Evolutionary conservation across 2,797 vertebrate species (phyloP), one percentile per base, ranked within the genome.

Genomic region (Ataeniobius toweri): DNA sequence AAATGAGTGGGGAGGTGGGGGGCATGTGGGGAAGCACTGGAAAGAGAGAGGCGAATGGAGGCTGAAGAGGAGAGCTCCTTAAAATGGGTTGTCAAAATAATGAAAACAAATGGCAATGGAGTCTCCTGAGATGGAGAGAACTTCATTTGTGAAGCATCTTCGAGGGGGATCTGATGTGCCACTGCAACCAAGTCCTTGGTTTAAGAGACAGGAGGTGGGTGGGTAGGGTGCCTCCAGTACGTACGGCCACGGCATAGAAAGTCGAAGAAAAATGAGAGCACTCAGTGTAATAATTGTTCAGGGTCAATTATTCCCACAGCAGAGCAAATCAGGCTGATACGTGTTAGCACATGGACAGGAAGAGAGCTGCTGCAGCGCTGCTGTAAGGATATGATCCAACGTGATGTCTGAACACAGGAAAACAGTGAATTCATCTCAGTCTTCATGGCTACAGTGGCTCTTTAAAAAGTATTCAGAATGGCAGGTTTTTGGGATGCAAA

Each of bases 261-360:
- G 83, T 77, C 73, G 87, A 89, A 93, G 92, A 93, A 91, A 93
- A 94, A 93, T 91, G 90, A 93, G 91, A 88, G 90, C 91, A 82
- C 93, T 95, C 91, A 94, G 90, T 92, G 93, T 93, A 94, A 95
- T 95, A 94, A 95, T 95, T 93, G 94, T 95, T 95, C 92, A 87
- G 94, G 94, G 94, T 95, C 95, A 95, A 94, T 95, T 95, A 95
- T 95, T 95, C 93, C 93, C 93, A 92, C 87, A 80, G 84, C 88
- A 91, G 91, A 91, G 90, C 92, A 90, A 90, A 93, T 94, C 93
- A 86, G 59, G 84, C 87, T 91, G 91, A 92, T 89, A 80, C 83
- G 90, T 89, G 91, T 93, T 89, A 92, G 92, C 85, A 85, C 74
- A 86, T 74, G 67, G 84, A 85, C 79, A 77, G 79, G 80, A 89